Percentiles rank a stretch among this genome's conserved stretches.
These are phyloP conservation scores for Drosophila gaucha DNA, from an alignment of 2,888 invertebrate species.

Conservation along the genomic window DNA sequence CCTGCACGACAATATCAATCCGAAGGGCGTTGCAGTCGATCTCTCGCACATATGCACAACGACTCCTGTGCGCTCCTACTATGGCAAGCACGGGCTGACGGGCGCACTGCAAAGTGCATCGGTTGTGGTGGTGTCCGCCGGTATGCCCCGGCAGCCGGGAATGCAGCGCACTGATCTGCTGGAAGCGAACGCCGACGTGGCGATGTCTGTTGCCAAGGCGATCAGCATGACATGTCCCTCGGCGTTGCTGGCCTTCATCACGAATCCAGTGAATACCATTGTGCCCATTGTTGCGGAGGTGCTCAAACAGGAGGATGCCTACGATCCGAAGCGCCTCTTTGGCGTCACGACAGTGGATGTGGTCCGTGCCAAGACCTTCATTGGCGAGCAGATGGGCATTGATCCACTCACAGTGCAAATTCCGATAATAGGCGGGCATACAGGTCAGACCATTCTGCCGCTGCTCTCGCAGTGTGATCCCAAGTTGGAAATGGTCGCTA, in stretches of 20 bases:
- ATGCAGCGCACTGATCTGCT: constrained; percentile 98
- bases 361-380: constrained; percentile 95
- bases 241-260: constrained; percentile 96
- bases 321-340: constrained; percentile 94
- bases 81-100: constrained; percentile 90
- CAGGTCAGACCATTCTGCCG: constrained; percentile 98
- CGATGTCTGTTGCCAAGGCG: constrained; percentile 91
- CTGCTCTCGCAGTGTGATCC: constrained; percentile 95
- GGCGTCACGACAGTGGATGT: constrained; percentile 98
- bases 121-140: constrained; percentile 97
- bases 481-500: constrained; percentile 89
- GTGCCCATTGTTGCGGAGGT: constrained; percentile 98
- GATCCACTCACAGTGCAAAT: constrained; percentile 92
- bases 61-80: constrained; percentile 89
- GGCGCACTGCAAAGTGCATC: constrained; percentile 91
- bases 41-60: constrained; percentile 96
- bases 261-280: constrained; percentile 98
- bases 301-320: constrained; percentile 89
- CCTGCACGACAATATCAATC: constrained; percentile 95
- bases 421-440: constrained; percentile 98
- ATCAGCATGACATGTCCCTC: constrained; percentile 93
- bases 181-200: constrained; percentile 97
- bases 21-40: constrained; percentile 97
- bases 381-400: constrained; percentile 93
- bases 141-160: constrained; percentile 97